A percentile compares a stretch with the other conserved stretches of the same genome.
These are phyloP conservation scores for Lysandra coridon DNA, from an alignment of 2,888 invertebrate species.

Conservation along the genomic window DNA sequence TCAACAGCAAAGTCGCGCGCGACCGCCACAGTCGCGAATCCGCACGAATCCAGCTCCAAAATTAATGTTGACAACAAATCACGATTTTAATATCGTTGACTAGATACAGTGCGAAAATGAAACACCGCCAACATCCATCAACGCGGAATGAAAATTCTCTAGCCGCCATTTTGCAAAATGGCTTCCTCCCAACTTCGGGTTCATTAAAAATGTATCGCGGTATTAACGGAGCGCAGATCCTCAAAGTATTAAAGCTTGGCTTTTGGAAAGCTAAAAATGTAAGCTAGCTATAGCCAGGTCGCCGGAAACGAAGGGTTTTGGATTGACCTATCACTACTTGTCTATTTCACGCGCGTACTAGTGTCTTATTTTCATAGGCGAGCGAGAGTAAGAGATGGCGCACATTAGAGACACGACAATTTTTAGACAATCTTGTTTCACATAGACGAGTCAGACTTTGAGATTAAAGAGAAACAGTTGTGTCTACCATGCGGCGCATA, in stretches of 20 bases:
- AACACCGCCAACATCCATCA: background rate
- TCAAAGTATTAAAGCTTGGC: background rate
- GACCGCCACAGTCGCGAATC: background rate
- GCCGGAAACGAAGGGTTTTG: too few relatives aligned
- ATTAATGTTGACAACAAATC: conserved; percentile 3
- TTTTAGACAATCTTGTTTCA: too few relatives aligned
- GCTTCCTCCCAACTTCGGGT: background rate
- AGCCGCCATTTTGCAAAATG: conserved; percentile 17
- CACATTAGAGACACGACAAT: too few relatives aligned
- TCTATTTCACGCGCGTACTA: too few relatives aligned
- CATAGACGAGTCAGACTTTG: too few relatives aligned
- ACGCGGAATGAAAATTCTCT: background rate
- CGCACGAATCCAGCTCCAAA: background rate
- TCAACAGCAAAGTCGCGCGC: too few relatives aligned
- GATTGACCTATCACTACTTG: too few relatives aligned
- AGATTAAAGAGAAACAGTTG: too few relatives aligned
- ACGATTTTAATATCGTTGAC: conserved; percentile 13
- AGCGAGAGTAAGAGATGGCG: too few relatives aligned
- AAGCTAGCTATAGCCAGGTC: background rate
- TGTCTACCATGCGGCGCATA: too few relatives aligned
- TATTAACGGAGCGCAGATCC: background rate
- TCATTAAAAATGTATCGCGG: conserved; percentile 20
- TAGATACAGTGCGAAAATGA: background rate
- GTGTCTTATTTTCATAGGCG: too few relatives aligned
- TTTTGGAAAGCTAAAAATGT: background rate